These are phyloP conservation scores for Petrocephalus schoutedeni DNA, from an alignment of 2,797 vertebrate species.

Conservation along the genomic window DNA sequence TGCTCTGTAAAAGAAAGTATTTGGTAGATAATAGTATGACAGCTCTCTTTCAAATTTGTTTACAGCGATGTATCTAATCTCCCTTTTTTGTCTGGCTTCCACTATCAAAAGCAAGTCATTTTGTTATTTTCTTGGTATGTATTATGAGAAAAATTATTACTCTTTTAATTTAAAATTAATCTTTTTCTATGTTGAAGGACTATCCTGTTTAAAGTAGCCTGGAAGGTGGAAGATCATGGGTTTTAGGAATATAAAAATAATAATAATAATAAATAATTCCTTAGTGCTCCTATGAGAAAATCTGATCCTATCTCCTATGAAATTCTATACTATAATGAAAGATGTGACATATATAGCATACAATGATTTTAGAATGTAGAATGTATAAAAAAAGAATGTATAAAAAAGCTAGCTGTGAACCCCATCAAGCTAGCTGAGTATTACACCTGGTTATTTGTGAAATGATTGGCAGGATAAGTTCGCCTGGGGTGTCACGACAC, in stretches of 20 bases:
- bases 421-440: not conserved
- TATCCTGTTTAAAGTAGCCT: not conserved
- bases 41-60: constrained; percentile 1
- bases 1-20: not conserved
- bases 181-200: not conserved
- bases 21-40: not conserved
- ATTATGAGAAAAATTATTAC: not conserved
- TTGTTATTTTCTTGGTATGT: not conserved
- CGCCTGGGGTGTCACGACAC: not conserved
- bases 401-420: not conserved
- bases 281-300: not conserved
- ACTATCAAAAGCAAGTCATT: not conserved
- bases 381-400: not conserved
- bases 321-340: not conserved
- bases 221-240: not conserved
- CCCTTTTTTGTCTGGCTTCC: not conserved
- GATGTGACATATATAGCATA: not conserved
- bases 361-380: not conserved
- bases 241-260: not conserved
- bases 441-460: not conserved
- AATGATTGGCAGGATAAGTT: not conserved
- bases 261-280: not conserved
- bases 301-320: not conserved
- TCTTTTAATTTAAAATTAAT: not conserved
- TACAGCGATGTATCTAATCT: not conserved